Base-by-base conservation (phyloP, 2,113 vertebrate species). In the Syngnathus typhle region DNA sequence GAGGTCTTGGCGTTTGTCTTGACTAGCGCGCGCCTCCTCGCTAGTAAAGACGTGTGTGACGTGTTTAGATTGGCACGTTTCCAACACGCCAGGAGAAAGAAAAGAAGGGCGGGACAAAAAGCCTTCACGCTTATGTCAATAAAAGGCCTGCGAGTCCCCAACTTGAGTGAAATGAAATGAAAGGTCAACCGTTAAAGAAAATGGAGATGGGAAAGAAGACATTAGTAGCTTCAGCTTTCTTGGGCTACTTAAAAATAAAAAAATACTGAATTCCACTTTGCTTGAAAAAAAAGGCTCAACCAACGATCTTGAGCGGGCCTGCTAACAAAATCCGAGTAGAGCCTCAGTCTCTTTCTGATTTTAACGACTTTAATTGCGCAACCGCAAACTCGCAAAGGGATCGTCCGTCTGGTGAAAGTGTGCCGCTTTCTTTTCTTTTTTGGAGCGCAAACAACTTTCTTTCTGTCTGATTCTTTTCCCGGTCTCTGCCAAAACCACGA, bases 41-140 rank as follows among this genome's bases (percentile, higher is more conserved):
- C 58, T 60, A 39, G 58, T 39, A 60, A 39, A 60, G 9, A 19
- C 36, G 18, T 38, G 58, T 60, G 58, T 19, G 58, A 36, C 18
- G 3, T 60, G 58, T 60, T 60, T 60, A 38, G 58, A 37, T n/a
- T 60, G 58, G 58, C 58, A 11, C 9, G 36, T 38, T 60, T 60
- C 58, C 58, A 60, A 60, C 13, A 36, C 2, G 32, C 55, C 49
- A 2, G 36, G 36, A 38, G 37, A 60, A 55, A 55, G 52, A 18
- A 36, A 60, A 38, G 36, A 59, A 36, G 32, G 55, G 55, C 15
- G 13, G 55, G 55, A 18, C 10, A 18, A 58, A 58, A 58, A 58
- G 9, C 2, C 18, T 23, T 23, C 5, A 21, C 51, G 3, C n/a
- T 4, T 21, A 54, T 54, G 52, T 23, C 21, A 55, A 55, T 18